Evolutionary conservation across 2,888 invertebrate genomes (phyloP).

Genomic region (Latrodectus hesperus): DNA sequence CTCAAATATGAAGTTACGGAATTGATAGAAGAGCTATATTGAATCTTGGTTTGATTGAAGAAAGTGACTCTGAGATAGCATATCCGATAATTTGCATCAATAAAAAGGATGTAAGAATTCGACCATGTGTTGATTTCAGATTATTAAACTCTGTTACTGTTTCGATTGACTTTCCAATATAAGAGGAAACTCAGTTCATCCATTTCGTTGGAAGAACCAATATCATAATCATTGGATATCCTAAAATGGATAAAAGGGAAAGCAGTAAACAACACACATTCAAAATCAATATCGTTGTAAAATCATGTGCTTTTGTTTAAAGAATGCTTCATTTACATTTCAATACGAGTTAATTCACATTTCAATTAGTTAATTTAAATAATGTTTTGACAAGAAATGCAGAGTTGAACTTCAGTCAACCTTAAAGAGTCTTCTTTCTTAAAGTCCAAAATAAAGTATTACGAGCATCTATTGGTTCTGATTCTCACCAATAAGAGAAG

Average conservation of each 20-base stretch:
- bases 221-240: constrained; percentile 62
- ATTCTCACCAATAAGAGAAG: neutral
- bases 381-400: neutral
- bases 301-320: constrained; percentile 65
- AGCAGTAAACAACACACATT: constrained; percentile 65
- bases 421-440: neutral
- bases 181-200: neutral
- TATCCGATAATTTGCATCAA: neutral
- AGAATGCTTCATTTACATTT: constrained; percentile 63
- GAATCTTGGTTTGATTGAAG: neutral
- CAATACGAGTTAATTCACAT: constrained; percentile 34
- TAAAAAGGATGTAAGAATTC: constrained; percentile 28
- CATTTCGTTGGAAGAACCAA: neutral
- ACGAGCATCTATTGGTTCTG: neutral
- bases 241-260: constrained; percentile 60
- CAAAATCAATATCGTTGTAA: constrained; percentile 51
- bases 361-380: constrained; percentile 37
- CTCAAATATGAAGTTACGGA: neutral
- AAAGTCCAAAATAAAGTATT: neutral
- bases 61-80: neutral
- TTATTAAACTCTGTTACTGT: constrained; percentile 32
- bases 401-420: neutral
- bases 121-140: constrained; percentile 53
- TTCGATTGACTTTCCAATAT: constrained; percentile 6
- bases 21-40: neutral